A percentile compares a stretch with the other conserved stretches of the same genome.
Evolutionary conservation across 2,797 vertebrate genomes (phyloP).

Genomic region (Cygnus olor): DNA sequence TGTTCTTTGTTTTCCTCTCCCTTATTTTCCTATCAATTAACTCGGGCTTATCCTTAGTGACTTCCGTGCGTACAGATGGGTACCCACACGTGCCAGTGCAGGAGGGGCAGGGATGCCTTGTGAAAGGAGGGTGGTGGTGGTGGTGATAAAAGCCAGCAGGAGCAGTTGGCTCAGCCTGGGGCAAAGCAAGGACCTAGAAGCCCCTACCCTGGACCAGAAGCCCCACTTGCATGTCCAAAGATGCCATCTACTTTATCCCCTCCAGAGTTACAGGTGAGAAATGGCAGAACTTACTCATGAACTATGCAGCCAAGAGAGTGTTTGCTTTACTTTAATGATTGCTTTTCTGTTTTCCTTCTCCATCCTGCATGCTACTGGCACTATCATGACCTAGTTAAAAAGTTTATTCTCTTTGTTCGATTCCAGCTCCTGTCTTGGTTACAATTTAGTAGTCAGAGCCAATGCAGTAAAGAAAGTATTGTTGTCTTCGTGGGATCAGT

Average conservation of each 20-base stretch:
- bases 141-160: not conserved
- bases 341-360: not conserved
- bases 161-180: not conserved
- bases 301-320: not conserved
- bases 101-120: not conserved
- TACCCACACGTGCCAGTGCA: not conserved
- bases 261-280: not conserved
- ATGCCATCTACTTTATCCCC: not conserved
- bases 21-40: not conserved
- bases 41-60: not conserved
- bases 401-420: not conserved
- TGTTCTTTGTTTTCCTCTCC: not conserved
- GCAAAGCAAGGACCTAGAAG: not conserved
- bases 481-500: not conserved
- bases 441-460: conserved; percentile 7
- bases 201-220: not conserved
- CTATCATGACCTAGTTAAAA: not conserved
- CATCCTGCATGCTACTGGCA: not conserved
- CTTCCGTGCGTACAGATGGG: not conserved
- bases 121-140: not conserved
- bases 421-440: not conserved
- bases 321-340: conserved; percentile 14
- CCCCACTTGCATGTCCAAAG: not conserved
- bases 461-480: conserved; percentile 14
- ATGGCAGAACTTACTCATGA: not conserved